Conservation (phyloP, 2,888 invertebrate species). For the Therioaphis trifolii region DNA sequence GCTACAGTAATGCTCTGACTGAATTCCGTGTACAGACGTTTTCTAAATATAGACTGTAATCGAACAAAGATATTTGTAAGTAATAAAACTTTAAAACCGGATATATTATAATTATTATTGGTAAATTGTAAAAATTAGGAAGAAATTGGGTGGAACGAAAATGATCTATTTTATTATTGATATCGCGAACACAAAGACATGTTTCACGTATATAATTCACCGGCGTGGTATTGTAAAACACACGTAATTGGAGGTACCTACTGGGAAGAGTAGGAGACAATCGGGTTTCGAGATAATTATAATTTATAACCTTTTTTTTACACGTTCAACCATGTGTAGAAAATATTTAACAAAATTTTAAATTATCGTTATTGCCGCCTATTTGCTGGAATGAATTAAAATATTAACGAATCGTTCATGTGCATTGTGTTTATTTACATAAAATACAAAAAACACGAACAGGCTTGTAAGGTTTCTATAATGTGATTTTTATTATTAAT, state of each 20-base stretch:
- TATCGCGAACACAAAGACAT: constrained; percentile 27
- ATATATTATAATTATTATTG: constrained; percentile 55
- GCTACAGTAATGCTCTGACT: not conserved
- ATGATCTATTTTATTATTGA: constrained; percentile 8
- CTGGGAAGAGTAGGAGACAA: not conserved
- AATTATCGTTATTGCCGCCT: not conserved
- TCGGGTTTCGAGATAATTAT: not conserved
- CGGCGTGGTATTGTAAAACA: not conserved
- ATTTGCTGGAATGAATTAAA: not conserved
- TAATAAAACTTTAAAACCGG: constrained; percentile 42
- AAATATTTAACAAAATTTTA: not conserved
- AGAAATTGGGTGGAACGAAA: constrained; percentile 59
- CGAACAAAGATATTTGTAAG: constrained; percentile 55
- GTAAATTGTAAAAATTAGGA: constrained; percentile 26
- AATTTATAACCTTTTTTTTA: not conserved
- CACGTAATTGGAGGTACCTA: not conserved
- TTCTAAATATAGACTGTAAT: constrained; percentile 32
- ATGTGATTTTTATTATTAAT: constrained; percentile 14
- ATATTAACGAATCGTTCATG: not conserved
- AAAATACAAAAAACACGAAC: not conserved
- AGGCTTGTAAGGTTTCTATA: not conserved
- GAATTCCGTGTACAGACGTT: not conserved
- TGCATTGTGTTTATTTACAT: not conserved
- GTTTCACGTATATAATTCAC: too few species aligned
- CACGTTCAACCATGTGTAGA: not conserved